Percentiles rank a stretch among this genome's conserved stretches.
These are phyloP conservation scores for Laspeyria flexula DNA, from an alignment of 2,888 invertebrate genomes.

Conservation along the genomic window DNA sequence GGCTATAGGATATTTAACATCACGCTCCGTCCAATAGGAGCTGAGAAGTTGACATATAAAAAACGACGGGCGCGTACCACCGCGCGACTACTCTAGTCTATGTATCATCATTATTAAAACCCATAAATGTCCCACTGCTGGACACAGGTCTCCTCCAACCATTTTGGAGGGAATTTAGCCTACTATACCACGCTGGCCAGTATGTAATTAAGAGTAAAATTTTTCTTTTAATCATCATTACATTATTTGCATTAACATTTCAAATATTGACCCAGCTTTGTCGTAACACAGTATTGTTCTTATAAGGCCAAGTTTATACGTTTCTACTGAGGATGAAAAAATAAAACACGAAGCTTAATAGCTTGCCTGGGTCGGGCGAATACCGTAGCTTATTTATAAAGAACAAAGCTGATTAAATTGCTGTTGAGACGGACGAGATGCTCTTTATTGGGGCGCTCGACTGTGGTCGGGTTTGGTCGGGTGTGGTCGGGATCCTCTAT, in stretches of 20 bases:
- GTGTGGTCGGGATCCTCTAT: slow-evolving; percentile 26
- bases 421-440: slow-evolving; percentile 60
- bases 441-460: slow-evolving; percentile 57
- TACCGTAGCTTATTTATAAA: slow-evolving; percentile 63
- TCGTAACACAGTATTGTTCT: slow-evolving; percentile 29
- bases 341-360: slow-evolving; percentile 49
- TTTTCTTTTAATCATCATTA: neutral
- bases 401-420: slow-evolving; percentile 74
- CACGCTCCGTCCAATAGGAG: too few species aligned
- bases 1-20: too few species aligned
- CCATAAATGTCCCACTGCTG: too few species aligned
- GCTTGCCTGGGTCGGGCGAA: slow-evolving; percentile 52
- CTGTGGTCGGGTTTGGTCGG: slow-evolving; percentile 45
- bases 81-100: too few species aligned
- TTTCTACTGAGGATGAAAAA: slow-evolving; percentile 41
- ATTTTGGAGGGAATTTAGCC: too few species aligned
- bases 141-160: too few species aligned
- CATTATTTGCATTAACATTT: slow-evolving; percentile 14
- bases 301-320: slow-evolving; percentile 41
- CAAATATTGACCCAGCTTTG: slow-evolving; percentile 16
- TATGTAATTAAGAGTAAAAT: too few species aligned
- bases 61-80: too few species aligned
- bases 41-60: too few species aligned
- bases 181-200: too few species aligned
- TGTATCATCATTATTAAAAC: too few species aligned